A percentile compares a stretch with the other conserved stretches of the same genome.
Evolutionary conservation across 1,140 invertebrate genomes (phyloP).

Genomic region (Drosophila lowei): DNA sequence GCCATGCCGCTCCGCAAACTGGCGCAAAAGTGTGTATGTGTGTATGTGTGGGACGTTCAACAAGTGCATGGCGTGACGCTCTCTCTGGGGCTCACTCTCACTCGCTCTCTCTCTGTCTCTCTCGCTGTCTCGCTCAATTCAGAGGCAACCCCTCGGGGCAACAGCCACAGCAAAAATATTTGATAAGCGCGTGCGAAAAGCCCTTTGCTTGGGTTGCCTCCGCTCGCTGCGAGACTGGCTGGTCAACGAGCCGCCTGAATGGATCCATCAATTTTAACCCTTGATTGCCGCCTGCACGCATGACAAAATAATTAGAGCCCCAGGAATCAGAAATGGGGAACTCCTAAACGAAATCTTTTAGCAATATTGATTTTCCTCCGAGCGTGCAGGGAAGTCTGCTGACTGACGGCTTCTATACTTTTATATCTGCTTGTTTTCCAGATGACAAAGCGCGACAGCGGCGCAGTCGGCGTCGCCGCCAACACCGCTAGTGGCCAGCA

Average conservation of each 20-base stretch:
- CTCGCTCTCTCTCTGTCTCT: slow-evolving; percentile 3
- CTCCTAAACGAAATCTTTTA: slow-evolving; percentile 33
- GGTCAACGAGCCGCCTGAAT: slow-evolving; percentile 36
- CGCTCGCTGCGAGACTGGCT: slow-evolving; percentile 24
- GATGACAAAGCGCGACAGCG: slow-evolving; percentile 72
- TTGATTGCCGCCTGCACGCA: slow-evolving; percentile 72
- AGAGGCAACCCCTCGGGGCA: slow-evolving; percentile 1
- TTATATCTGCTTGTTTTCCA: slow-evolving; percentile 61
- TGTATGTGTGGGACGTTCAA: slow-evolving; percentile 58
- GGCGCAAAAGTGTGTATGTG: background rate
- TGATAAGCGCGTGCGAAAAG: slow-evolving; percentile 69
- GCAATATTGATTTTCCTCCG: slow-evolving; percentile 66
- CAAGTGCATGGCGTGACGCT: slow-evolving; percentile 55
- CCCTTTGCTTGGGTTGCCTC: slow-evolving; percentile 9
- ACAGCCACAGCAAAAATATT: slow-evolving; percentile 19
- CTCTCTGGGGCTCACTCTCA: slow-evolving; percentile 27
- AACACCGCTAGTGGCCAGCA: slow-evolving; percentile 39
- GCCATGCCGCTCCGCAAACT: slow-evolving; percentile 34
- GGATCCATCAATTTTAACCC: slow-evolving; percentile 65
- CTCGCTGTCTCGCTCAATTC: slow-evolving; percentile 9
- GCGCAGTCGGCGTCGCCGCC: slow-evolving; percentile 28
- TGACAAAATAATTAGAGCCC: slow-evolving; percentile 75
- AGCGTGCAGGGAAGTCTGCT: slow-evolving; percentile 5
- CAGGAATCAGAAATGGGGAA: slow-evolving; percentile 22
- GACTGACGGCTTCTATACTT: slow-evolving; percentile 15